Evolutionary conservation across 2,113 vertebrate genomes (phyloP), one percentile per base, ranked within the genome.

Genomic region (Chinchilla lanigera): DNA sequence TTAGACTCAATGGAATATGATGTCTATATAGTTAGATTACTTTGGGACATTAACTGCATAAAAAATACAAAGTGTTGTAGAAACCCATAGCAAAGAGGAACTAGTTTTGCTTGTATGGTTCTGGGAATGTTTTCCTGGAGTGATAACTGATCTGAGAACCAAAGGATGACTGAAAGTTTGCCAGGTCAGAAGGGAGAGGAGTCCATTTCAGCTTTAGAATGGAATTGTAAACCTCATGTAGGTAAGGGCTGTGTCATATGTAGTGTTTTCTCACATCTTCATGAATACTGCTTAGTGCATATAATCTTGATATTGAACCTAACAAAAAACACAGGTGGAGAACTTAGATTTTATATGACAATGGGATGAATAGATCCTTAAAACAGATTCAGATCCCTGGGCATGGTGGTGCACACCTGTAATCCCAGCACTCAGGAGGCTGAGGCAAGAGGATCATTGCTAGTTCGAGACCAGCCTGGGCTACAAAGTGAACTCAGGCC

Each of bases 311-410:
- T 90, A 56, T 4, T 96, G 26, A 91, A 73, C 9, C 14, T 86
- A 67, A 12, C 78, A 77, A 20, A 69, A 88, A 80, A 67, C 22
- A 63, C 13, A 89, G 60, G 20, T 93, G 5, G 69, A 97, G 26
- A 96, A 82, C 77, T 93, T 89, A 84, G 67, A 92, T 89, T 96
- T 92, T 10, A n/a, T 60, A 89, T 44, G 69, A 92, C 44, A 90
- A 85, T 87, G 44, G 11, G 41, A 56, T 94, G 22, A 47, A 17
- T 87, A 77, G 69, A 84, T 85, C 24, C 56, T 91, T 96, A 47
- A 19, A 77, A 38, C 90, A 86, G 73, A 73, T 71, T 93, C 47
- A 50, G 47, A 50, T 50, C 47, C 5, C 47, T 9, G 47, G 5
- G 47, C 47, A 50, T 50, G 47, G 47, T 9, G 47, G 47, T 50